A percentile compares a stretch with the other conserved stretches of the same genome.
Conservation (phyloP, 1,140 invertebrate genomes). For the Cotesia chilonis region DNA sequence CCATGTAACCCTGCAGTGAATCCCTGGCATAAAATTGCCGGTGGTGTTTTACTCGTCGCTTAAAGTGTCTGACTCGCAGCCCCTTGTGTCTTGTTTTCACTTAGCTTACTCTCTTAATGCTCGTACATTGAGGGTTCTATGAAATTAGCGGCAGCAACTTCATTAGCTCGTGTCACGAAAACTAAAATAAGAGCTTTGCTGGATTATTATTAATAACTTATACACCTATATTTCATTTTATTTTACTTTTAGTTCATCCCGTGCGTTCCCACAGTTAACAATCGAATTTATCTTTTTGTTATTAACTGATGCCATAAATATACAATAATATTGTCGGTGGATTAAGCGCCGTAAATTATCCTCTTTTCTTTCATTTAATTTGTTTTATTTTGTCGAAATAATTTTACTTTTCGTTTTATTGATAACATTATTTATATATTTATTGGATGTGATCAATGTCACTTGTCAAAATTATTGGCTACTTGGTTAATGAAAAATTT, state of each 20-base stretch:
- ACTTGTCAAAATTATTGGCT: too few species aligned
- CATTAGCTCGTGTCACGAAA: slow-evolving; percentile 53
- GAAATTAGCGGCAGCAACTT: slow-evolving; percentile 55
- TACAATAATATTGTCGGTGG: too few species aligned
- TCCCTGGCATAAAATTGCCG: background rate
- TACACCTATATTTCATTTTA: background rate
- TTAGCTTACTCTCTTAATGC: background rate
- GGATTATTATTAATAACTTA: background rate
- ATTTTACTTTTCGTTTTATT: too few species aligned
- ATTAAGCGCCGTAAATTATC: background rate
- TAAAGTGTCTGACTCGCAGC: background rate
- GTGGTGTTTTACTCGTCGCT: too few species aligned
- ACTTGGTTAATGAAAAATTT: too few species aligned
- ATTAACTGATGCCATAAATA: too few species aligned
- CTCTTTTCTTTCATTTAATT: background rate
- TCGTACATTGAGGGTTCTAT: slow-evolving; percentile 40
- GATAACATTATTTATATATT: too few species aligned
- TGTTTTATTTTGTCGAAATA: background rate
- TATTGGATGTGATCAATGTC: too few species aligned
- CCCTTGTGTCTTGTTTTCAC: slow-evolving; percentile 5
- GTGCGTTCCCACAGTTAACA: slow-evolving; percentile 31
- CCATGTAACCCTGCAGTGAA: slow-evolving; percentile 1
- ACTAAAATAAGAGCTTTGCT: background rate
- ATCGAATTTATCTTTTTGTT: background rate
- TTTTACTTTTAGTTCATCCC: slow-evolving; percentile 10